Evolutionary conservation across 2,888 invertebrate species (phyloP), one percentile per base, ranked within the genome.

Genomic region (Beris morrisii): DNA sequence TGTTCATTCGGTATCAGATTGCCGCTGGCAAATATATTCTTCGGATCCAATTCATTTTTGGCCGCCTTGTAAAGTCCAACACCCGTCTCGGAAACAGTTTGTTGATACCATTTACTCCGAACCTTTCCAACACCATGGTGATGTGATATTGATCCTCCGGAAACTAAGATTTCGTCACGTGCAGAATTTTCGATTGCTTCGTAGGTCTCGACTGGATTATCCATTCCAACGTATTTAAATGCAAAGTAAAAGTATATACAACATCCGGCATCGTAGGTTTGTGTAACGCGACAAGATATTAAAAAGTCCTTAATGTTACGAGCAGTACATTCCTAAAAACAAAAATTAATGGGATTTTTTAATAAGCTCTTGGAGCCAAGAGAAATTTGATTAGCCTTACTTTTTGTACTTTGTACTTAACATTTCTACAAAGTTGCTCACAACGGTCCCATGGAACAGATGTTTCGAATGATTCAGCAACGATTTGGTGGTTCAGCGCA

Each of bases 381-480:
- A 9, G 31, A 12, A 7, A 59, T 5, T 28, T 44, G 5, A 44
- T 22, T 22, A n/a, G 13, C 5, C 77, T 73, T 69, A 84, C 84
- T 78, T 79, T 79, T 0, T 83, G 79, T 4, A 98, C 84, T 57
- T 93, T 84, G 65, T 87, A 86, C 79, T 97, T 98, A 5, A 97
- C 97, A 83, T 95, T 95, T 64, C 86, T 84, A 77, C 97, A 97
- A 45, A 99, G 83, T 13, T 87, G 82, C 32, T 89, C 81, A 11
- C 94, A 88, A 64, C 92, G 87, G 81, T 95, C 94, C 98, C 98
- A 99, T 1, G 98, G 92, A 2, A 97, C 97, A 0, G 98, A 98
- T 0, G 99, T 99, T 82, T 99, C 98, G 83, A 99, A 99, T 0
- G 97, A 97, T 80, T 99, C 98, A 0, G 96, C 92, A 2, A 97